A percentile compares a stretch with the other conserved stretches of the same genome.
Conservation (phyloP, 2,113 vertebrate species). For the Phalacrocorax carbo region DNA sequence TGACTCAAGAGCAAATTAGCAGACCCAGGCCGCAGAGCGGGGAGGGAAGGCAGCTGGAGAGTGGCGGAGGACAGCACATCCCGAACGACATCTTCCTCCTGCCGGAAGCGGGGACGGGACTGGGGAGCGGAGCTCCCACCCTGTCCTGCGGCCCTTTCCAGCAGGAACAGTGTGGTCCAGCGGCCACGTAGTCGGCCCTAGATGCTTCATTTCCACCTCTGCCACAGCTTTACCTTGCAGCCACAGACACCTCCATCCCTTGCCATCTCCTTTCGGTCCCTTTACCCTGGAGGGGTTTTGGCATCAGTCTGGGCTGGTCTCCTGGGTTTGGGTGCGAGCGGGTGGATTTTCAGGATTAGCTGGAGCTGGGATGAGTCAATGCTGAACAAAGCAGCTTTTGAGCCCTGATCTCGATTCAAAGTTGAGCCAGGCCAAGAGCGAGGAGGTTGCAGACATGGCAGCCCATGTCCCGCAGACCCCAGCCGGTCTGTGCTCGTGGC, state of each 20-base stretch:
- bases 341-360: neutral
- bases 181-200: neutral
- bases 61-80: neutral
- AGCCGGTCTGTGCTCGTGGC: neutral
- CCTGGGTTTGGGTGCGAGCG: neutral
- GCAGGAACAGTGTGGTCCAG: neutral
- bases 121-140: neutral
- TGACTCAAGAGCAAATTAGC: neutral
- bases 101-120: neutral
- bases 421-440: neutral
- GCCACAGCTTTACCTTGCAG: neutral
- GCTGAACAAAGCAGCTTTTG: neutral
- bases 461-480: neutral
- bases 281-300: neutral
- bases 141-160: neutral
- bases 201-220: neutral
- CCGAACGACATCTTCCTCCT: neutral
- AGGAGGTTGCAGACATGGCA: neutral
- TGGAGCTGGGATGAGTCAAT: neutral
- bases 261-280: neutral
- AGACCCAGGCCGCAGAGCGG: neutral
- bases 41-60: neutral
- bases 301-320: neutral
- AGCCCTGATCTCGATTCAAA: neutral
- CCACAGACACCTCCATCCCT: neutral